Percentiles rank a stretch among this genome's conserved stretches.
Evolutionary conservation across 2,797 vertebrate species (phyloP).

Genomic region (Podarcis lilfordi): DNA sequence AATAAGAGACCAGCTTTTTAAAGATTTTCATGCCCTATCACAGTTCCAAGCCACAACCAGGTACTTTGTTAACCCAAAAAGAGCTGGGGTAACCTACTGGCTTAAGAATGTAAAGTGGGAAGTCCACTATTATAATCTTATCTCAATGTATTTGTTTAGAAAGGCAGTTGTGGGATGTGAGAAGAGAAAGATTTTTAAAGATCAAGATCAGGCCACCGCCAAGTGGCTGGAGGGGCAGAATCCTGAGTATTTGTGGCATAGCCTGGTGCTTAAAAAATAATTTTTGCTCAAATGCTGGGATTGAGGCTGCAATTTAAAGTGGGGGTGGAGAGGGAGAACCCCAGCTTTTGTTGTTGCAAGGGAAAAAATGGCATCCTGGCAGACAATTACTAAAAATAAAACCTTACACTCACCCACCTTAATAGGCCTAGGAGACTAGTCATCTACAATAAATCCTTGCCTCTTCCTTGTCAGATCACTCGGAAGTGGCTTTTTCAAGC

Average conservation of each 20-base stretch:
- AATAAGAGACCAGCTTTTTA: background rate
- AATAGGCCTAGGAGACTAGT: background rate
- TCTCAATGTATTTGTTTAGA: background rate
- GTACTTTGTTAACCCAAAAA: background rate
- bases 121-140: background rate
- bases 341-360: no score
- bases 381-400: background rate
- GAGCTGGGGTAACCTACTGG: background rate
- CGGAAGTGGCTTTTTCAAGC: background rate
- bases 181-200: background rate
- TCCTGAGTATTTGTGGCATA: background rate
- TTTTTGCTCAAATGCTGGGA: background rate
- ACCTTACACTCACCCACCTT: background rate
- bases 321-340: no score
- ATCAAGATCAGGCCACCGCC: background rate
- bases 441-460: background rate
- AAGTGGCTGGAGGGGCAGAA: background rate
- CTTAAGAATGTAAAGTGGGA: background rate
- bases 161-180: background rate
- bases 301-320: background rate
- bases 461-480: background rate
- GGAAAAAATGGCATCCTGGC: no score
- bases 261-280: background rate
- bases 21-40: background rate
- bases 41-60: background rate